These are phyloP conservation scores for Meleagris gallopavo DNA, from an alignment of 2,113 vertebrate genomes.

Conservation along the genomic window DNA sequence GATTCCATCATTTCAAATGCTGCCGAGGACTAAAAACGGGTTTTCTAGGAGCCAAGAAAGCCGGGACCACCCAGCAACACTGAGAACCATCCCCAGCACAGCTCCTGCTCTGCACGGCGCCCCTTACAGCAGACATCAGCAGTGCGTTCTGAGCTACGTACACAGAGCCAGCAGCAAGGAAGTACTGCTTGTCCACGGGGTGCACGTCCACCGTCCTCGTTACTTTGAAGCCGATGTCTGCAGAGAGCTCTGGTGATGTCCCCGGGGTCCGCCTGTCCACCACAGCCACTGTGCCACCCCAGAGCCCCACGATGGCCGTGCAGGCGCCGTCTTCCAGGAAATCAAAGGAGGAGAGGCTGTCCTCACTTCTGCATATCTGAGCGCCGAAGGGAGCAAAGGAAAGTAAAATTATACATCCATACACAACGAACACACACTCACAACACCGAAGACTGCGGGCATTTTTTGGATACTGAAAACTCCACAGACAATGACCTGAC, in stretches of 20 bases:
- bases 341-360: conserved; percentile 83
- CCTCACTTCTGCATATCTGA: conserved; percentile 82
- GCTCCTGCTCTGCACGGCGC: not conserved
- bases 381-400: not conserved
- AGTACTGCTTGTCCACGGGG: conserved; percentile 85
- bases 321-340: conserved; percentile 82
- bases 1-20: no score
- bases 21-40: not conserved
- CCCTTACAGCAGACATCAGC: not conserved
- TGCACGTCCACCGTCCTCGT: conserved; percentile 86
- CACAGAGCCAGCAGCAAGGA: conserved; percentile 82
- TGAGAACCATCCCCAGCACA: no score
- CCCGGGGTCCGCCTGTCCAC: conserved; percentile 86
- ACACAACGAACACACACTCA: no score
- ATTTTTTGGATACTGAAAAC: no score
- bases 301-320: conserved; percentile 79
- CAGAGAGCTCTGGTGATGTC: conserved; percentile 73
- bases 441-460: accelerated
- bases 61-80: no score
- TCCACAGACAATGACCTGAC: accelerated
- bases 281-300: conserved; percentile 77
- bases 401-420: accelerated
- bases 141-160: conserved; percentile 15
- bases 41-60: no score
- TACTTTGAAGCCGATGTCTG: conserved; percentile 64